A percentile compares a stretch with the other conserved stretches of the same genome.
These are phyloP conservation scores for Entelurus aequoreus DNA, from an alignment of 2,113 vertebrate genomes.

Conservation along the genomic window DNA sequence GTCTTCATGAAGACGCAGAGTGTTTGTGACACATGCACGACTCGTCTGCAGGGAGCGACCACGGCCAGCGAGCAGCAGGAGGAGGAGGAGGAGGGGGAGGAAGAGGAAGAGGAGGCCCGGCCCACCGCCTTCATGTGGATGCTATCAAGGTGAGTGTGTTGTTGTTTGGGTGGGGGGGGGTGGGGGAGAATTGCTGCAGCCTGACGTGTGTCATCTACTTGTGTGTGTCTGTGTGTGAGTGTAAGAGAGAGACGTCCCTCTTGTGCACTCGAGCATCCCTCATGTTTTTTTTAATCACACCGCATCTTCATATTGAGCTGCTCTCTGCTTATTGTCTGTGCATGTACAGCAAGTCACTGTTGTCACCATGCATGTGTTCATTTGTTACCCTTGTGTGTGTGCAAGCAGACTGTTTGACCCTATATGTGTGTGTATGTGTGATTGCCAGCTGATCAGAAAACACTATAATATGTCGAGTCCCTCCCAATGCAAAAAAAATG, in stretches of 20 bases:
- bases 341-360: constrained; percentile 9
- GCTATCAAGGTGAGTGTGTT: constrained; percentile 66
- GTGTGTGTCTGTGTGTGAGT: constrained; percentile 14
- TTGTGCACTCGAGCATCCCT: not conserved
- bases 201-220: constrained; percentile 9
- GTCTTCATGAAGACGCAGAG: constrained; percentile 56
- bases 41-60: constrained; percentile 51
- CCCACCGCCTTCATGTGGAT: constrained; percentile 51
- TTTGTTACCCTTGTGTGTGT: not conserved
- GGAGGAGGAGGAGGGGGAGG: constrained; percentile 15
- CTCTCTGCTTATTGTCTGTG: not conserved
- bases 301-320: constrained; percentile 6
- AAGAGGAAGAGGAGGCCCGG: constrained; percentile 40
- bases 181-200: constrained; percentile 31
- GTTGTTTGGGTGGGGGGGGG: constrained; percentile 11
- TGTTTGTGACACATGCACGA: constrained; percentile 48
- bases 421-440: constrained; percentile 24
- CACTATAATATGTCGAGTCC: constrained; percentile 30
- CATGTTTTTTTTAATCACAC: too few species aligned
- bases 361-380: constrained; percentile 1
- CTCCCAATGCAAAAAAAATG: constrained; percentile 40
- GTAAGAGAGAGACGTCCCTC: constrained; percentile 9
- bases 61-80: constrained; percentile 14
- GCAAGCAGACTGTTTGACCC: not conserved
- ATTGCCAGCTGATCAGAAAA: constrained; percentile 29